Base-by-base conservation (phyloP, 1,140 invertebrate genomes). In the Anthonomus grandis region DNA sequence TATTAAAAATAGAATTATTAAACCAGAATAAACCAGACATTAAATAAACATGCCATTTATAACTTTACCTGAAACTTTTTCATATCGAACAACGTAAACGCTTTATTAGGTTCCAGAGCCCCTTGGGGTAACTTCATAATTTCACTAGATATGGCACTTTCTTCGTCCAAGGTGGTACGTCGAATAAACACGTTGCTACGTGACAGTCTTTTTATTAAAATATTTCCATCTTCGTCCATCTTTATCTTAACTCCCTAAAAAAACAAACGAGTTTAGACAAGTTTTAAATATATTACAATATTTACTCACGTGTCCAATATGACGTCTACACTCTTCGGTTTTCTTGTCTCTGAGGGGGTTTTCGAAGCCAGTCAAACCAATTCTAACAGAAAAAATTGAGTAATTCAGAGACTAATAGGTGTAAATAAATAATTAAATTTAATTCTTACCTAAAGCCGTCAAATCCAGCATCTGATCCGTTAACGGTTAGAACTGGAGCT, bases 201-300 rank as follows among this genome's bases (percentile, higher is more conserved):
- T 70, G 89, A 89, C 69, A 93, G 86, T 71, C 91, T 85, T 75
- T 91, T 92, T 73, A 95, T 86, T 64, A 94, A 81, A 75, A 95
- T 93, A 72, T 93, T 94, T 46, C 92, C 92, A 67, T 89, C 86
- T 69, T 91, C 88, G 75, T 95, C 92, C 91, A 95, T 93, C 76
- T 93, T 93, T 51, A 95, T 89, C 80, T 94, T 94, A 39, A 93
- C 88, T 57, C 92, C 92, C 86, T 57, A 41, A 19, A 34, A 34
- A 10, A 34, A 12, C 15, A 2, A 34, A 34, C 15, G 19, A 19
- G 15, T 10, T 15, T 3, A 5, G 0, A 13, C 31, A 13, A 34
- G 13, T 12, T 34, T 34, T 10, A 1, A 34, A 34, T 13, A 1
- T 34, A 1, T 12, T 12, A 12, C 10, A 34, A 2, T 12, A 34